Evolutionary conservation across 2,797 vertebrate genomes (phyloP), one percentile per base, ranked within the genome.

Genomic region (Crocodylus rhombifer): DNA sequence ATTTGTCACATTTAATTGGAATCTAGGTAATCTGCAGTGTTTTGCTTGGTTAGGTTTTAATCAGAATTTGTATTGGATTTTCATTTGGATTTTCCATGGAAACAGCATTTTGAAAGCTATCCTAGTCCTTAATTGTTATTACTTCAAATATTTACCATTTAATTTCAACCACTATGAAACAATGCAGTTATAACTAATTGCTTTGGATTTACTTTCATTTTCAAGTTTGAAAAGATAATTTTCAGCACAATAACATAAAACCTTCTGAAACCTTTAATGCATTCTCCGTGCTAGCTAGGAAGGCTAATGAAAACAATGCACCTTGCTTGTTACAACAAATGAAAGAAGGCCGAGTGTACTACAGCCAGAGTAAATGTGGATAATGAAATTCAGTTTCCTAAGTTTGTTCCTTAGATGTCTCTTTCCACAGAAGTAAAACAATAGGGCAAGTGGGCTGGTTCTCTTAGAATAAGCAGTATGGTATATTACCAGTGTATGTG

Each of bases 1-100:
- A 94, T 97, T 97, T 98, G 90, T 97, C 93, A 95, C 84, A 94
- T 97, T 96, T 97, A 97, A 97, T 97, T 98, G 92, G 95, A 98
- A 96, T 97, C 65, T 95, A 96, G 93, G 82, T 97, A 97, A 97
- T 96, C 95, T 96, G 69, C 74, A 89, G 80, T 87, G 94, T 97
- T 96, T 97, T 97, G 65, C 93, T 97, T 95, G 90, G 94, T 91
- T 97, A 95, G 74, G 62, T 97, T 97, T 97, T 97, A 97, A 97
- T 98, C 92, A 97, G 95, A 89, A 95, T 92, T 96, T 94, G 65
- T 94, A 85, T 86, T 97, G 81, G 82, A 92, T 96, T 97, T 97
- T 95, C 79, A 95, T 89, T 93, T 89, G 87, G 57, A 93, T 97
- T 97, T 97, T 95, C 89, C 85, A 93, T 94, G 74, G 96, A 96